Percentiles rank a stretch among this genome's conserved stretches.
Evolutionary conservation across 2,113 vertebrate genomes (phyloP).

Genomic region (Crotalus viridis): DNA sequence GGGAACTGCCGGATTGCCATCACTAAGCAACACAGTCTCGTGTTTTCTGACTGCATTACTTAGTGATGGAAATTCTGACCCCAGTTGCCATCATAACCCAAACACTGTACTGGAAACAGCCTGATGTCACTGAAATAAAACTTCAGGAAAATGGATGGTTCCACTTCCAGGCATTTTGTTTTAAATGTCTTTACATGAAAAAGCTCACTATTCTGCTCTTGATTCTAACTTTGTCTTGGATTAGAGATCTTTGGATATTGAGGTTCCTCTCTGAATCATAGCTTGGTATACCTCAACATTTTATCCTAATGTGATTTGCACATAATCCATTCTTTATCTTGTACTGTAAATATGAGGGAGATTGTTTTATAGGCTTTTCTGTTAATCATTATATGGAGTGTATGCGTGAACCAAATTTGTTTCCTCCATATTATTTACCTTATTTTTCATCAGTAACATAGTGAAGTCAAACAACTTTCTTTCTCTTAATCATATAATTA

Average conservation of each 20-base stretch:
- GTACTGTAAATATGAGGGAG: neutral
- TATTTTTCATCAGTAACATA: neutral
- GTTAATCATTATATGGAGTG: neutral
- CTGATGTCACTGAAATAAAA: neutral
- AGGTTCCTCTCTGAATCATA: neutral
- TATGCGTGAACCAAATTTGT: neutral
- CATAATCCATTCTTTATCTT: neutral
- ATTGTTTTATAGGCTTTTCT: neutral
- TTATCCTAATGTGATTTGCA: neutral
- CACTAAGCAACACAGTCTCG: neutral
- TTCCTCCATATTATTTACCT: neutral
- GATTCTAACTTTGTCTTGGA: neutral
- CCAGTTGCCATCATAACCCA: neutral
- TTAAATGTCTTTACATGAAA: neutral
- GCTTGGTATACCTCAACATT: neutral
- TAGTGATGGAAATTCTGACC: neutral
- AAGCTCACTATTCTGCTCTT: neutral
- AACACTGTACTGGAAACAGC: neutral
- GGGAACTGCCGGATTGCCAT: neutral
- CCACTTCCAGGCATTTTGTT: neutral
- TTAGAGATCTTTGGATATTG: neutral
- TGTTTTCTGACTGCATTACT: neutral
- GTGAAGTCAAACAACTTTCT: neutral
- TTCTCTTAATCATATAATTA: neutral
- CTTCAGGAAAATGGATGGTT: neutral